Evolutionary conservation across 2,888 invertebrate species (phyloP).

Genomic region (Volucella zonaria): DNA sequence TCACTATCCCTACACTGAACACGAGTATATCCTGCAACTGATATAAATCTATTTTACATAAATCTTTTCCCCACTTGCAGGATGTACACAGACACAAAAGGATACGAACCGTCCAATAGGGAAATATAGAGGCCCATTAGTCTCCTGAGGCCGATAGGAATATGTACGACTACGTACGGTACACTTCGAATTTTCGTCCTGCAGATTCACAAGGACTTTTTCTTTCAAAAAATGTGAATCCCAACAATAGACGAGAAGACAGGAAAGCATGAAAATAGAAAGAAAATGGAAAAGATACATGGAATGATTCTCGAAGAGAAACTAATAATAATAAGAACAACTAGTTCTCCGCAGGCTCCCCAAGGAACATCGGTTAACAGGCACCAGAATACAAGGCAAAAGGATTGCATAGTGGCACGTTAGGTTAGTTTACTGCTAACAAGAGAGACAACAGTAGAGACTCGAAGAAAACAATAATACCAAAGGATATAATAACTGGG

Average conservation of each 20-base stretch:
- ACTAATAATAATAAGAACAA: conserved; percentile 63
- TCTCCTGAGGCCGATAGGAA: conserved; percentile 50
- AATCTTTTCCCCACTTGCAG: conserved; percentile 53
- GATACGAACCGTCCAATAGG: conserved; percentile 62
- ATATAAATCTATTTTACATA: conserved; percentile 66
- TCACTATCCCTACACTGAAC: neutral
- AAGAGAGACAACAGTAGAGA: conserved; percentile 35
- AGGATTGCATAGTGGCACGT: conserved; percentile 47
- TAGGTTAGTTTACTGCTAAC: neutral
- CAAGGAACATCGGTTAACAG: conserved; percentile 55
- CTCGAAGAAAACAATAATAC: conserved; percentile 51
- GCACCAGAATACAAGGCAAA: conserved; percentile 51
- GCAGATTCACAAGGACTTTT: conserved; percentile 45
- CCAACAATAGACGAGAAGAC: conserved; percentile 9
- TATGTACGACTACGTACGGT: too few relatives aligned
- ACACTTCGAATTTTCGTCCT: conserved; percentile 59
- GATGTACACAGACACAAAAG: conserved; percentile 57
- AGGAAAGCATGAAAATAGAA: conserved; percentile 12
- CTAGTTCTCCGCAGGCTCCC: conserved; percentile 33
- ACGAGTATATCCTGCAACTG: conserved; percentile 55
- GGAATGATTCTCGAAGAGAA: conserved; percentile 21
- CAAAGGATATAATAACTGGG: conserved; percentile 68
- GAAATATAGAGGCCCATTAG: conserved; percentile 68
- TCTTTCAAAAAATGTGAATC: conserved; percentile 38
- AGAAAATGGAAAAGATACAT: neutral